Percentiles rank a stretch among this genome's conserved stretches.
Conservation (phyloP, 2,797 vertebrate genomes). For the Protonibea diacanthus region DNA sequence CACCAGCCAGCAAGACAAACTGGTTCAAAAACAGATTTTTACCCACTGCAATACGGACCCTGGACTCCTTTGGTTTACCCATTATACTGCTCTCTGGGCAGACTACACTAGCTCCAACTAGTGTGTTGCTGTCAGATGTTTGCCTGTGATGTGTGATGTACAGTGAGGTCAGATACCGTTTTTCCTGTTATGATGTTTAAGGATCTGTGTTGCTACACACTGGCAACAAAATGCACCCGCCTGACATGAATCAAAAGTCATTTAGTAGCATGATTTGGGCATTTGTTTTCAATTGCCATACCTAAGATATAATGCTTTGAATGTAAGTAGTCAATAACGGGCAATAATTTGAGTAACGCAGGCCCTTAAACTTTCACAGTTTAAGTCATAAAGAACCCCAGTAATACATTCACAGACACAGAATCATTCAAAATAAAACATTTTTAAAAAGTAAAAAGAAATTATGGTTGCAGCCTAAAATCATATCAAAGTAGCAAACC, state of each 20-base stretch:
- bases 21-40: not conserved
- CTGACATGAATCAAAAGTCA: not conserved
- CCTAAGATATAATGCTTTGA: not conserved
- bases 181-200: not conserved
- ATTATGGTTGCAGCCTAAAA: not conserved
- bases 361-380: not conserved
- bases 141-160: not conserved
- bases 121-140: not conserved
- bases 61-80: not conserved
- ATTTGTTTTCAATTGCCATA: not conserved
- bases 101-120: not conserved
- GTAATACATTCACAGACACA: not conserved
- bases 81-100: not conserved
- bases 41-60: not conserved
- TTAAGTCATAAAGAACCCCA: not conserved
- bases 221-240: not conserved
- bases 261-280: not conserved
- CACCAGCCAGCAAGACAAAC: constrained; percentile 19
- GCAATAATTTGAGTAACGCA: not conserved
- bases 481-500: not conserved
- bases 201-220: not conserved
- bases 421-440: not conserved
- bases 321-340: not conserved
- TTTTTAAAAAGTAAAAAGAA: not conserved
- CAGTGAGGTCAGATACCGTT: rapidly evolving